Evolutionary conservation across 1,140 invertebrate species (phyloP).

Genomic region (Sitobion miscanthi): DNA sequence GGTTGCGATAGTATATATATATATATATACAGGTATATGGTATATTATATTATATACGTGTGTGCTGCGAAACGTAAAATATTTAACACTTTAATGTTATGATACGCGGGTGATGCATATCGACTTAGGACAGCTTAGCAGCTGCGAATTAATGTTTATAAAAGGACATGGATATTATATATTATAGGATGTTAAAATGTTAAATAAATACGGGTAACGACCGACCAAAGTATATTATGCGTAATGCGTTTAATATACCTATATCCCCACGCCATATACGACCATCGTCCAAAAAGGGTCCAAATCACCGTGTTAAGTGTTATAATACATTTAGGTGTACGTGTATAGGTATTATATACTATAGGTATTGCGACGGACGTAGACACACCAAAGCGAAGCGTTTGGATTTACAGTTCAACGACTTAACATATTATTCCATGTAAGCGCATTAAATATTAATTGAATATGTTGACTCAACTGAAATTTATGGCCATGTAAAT

Average conservation of each 20-base stretch:
- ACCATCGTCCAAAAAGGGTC: background rate
- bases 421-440: background rate
- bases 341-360: background rate
- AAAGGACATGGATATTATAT: background rate
- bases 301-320: background rate
- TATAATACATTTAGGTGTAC: background rate
- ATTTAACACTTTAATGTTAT: background rate
- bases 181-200: background rate
- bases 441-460: slow-evolving; percentile 7
- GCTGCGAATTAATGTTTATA: background rate
- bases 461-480: slow-evolving; percentile 15
- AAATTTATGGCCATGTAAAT: background rate
- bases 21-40: too few relatives aligned
- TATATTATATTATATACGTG: too few relatives aligned
- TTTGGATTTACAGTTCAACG: slow-evolving; percentile 14
- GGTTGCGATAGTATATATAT: too few relatives aligned
- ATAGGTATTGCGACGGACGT: background rate
- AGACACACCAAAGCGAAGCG: background rate
- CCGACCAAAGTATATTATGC: background rate
- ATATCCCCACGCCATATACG: too few relatives aligned
- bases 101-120: background rate
- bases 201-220: background rate
- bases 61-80: background rate
- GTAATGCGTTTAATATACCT: too few relatives aligned
- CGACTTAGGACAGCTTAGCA: background rate